Evolutionary conservation across 1,140 invertebrate genomes (phyloP).

Genomic region (Leucophenga varia): DNA sequence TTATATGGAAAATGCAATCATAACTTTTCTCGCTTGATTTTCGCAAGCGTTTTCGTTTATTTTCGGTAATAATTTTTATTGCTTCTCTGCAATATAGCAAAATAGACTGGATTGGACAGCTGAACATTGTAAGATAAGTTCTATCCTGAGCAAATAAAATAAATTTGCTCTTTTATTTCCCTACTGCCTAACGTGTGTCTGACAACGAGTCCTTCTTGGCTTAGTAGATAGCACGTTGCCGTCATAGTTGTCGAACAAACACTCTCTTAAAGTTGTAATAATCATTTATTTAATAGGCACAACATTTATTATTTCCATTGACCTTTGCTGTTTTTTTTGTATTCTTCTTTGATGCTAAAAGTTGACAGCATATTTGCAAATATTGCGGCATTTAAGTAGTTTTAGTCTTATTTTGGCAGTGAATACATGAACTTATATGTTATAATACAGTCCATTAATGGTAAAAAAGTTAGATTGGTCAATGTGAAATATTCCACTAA

Average conservation of each 20-base stretch:
- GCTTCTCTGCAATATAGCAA: constrained; percentile 15
- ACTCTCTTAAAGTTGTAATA: constrained; percentile 24
- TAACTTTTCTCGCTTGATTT: constrained; percentile 26
- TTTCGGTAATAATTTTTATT: constrained; percentile 52
- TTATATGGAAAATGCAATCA: constrained; percentile 38
- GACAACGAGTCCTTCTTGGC: no score
- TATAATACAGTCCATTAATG: no score
- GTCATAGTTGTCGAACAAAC: not conserved
- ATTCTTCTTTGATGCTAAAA: not conserved
- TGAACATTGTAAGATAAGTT: constrained; percentile 10
- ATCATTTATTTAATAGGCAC: constrained; percentile 48
- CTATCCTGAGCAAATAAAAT: constrained; percentile 41
- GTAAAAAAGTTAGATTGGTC: no score
- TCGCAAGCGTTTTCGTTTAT: constrained; percentile 34
- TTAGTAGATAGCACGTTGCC: no score
- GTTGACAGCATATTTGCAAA: not conserved
- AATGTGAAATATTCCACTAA: no score
- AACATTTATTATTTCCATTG: constrained; percentile 47
- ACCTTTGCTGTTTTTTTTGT: constrained; percentile 13
- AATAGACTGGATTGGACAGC: no score
- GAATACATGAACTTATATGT: no score
- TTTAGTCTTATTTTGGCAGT: not conserved
- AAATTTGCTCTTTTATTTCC: constrained; percentile 41
- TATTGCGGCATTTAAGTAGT: no score
- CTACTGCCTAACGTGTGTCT: not conserved